A percentile compares a stretch with the other conserved stretches of the same genome.
These are phyloP conservation scores for Caenorhabditis macrosperma DNA, from an alignment of 2,888 invertebrate species.

Conservation along the genomic window DNA sequence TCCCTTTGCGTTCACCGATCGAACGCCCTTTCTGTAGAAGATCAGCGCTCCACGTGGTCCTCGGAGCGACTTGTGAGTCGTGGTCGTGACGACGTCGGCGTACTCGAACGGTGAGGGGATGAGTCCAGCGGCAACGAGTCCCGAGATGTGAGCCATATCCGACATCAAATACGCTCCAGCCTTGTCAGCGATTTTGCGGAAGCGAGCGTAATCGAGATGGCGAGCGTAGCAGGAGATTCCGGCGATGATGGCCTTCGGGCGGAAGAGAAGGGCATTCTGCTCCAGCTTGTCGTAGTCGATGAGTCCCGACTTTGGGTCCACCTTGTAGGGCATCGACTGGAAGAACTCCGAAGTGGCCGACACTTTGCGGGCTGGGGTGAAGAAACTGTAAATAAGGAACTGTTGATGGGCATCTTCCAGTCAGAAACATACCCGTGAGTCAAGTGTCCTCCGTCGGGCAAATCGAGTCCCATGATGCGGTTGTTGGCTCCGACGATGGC, in stretches of 20 bases:
- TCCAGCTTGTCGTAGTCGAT: conserved; percentile 94
- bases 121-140: conserved; percentile 91
- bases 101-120: conserved; percentile 92
- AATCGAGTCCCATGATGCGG: conserved; percentile 93
- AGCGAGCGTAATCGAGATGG: conserved; percentile 91
- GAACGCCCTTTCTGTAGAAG: conserved; percentile 92
- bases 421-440: conserved; percentile 82
- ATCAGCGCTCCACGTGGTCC: conserved; percentile 88
- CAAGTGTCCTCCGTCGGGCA: conserved; percentile 95
- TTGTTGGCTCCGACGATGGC: conserved; percentile 88
- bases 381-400: conserved; percentile 84
- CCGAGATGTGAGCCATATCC: conserved; percentile 97
- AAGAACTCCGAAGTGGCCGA: conserved; percentile 98
- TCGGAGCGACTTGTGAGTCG: conserved; percentile 91
- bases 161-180: conserved; percentile 89
- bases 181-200: conserved; percentile 87
- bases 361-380: conserved; percentile 91
- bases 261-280: conserved; percentile 89
- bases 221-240: conserved; percentile 95
- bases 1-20: conserved; percentile 87
- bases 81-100: conserved; percentile 93
- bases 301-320: conserved; percentile 87
- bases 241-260: conserved; percentile 93
- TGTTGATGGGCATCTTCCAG: no score
- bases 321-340: conserved; percentile 97